Base-by-base conservation (phyloP, 2,797 vertebrate species). In the Diplodus puntazzo region DNA sequence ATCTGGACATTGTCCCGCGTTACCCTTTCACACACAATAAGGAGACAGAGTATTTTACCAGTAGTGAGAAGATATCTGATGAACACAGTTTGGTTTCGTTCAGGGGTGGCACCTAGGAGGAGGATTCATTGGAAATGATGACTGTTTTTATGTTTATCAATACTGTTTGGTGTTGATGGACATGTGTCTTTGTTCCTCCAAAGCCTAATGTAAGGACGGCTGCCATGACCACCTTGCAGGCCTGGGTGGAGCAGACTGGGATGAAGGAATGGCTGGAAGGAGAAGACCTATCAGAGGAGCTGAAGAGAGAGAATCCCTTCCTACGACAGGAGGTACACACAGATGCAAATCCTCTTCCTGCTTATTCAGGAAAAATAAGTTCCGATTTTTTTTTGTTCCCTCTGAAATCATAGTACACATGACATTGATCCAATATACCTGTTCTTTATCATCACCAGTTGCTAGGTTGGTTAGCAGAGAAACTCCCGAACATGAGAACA, bases 201-300 rank as follows among this genome's bases (percentile, higher is more conserved):
- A 88, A 99, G 98, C 63, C 85, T 57, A 98, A 97, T 0, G 94
- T 99, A 73, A 95, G 98, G 77, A 91, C 95, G 18, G 95, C 97
- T 91, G 98, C 98, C 23, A 61, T 99, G 86, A 87, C 95, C 0
- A 98, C 98, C 1, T 95, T 99, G 79, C 98, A 99, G 79, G 83
- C 94, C 7, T 99, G 98, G 98, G 96, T 97, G 73, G 98, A 99
- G 79, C 98, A 99, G 86, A 99, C 98, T 0, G 97, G 98, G n/a
- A 98, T 99, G 97, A 99, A 98, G 88, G 98, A 99, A 20, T 99
- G 98, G 98, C 83, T 99, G 57, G 98, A 99, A 83, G 98, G 98
- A 58, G 98, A 99, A 68, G 98, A 99, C 67, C 82, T 99, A 30
- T 96, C 98, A 16, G 98, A 99, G 60, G 98, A 99, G 79, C 96